Conservation (phyloP, 2,888 invertebrate genomes). For the Tiliacea citrago region DNA sequence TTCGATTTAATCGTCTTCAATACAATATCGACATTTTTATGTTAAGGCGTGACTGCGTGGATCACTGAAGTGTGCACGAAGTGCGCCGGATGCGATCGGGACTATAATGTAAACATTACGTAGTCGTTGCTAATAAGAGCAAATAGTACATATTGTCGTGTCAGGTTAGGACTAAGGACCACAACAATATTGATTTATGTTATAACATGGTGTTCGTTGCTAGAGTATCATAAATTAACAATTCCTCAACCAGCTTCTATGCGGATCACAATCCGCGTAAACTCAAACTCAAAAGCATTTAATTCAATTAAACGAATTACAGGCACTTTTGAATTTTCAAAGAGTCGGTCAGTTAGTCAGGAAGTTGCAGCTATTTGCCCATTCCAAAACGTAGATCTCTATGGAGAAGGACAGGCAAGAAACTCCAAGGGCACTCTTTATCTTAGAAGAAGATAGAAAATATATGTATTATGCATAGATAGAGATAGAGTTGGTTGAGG, state of each 20-base stretch:
- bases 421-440: no score
- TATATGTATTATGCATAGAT: no score
- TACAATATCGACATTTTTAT: conserved; percentile 5
- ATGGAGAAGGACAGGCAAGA: no score
- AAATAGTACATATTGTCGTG: neutral
- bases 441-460: no score
- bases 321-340: no score
- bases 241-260: neutral
- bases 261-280: neutral
- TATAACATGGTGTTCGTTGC: neutral
- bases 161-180: conserved; percentile 19
- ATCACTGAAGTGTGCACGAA: conserved; percentile 2
- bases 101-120: conserved; percentile 40
- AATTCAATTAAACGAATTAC: no score
- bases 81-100: conserved; percentile 10
- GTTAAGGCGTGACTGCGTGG: conserved; percentile 2
- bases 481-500: no score
- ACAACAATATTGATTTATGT: conserved; percentile 16
- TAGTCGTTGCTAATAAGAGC: conserved; percentile 40
- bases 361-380: no score
- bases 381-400: no score
- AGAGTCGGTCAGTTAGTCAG: no score
- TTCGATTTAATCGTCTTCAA: neutral
- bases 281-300: no score
- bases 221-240: neutral